A percentile compares a stretch with the other conserved stretches of the same genome.
Conservation (phyloP, 2,113 vertebrate species). For the Blennius ocellaris region DNA sequence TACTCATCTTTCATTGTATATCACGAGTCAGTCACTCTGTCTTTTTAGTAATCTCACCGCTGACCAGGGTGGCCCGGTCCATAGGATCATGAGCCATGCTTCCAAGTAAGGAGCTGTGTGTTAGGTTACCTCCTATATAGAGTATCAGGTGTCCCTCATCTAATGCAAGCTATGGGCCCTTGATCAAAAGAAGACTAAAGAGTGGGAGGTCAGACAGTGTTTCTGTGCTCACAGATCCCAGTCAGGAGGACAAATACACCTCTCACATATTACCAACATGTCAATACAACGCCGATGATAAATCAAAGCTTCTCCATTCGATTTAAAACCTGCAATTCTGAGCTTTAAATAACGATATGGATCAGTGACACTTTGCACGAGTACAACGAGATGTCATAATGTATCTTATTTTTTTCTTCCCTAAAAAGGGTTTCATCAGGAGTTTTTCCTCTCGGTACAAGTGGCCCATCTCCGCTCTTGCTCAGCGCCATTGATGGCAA, state of each 20-base stretch:
- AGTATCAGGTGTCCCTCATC: constrained; percentile 79
- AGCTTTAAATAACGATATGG: background rate
- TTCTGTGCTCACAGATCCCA: constrained; percentile 36
- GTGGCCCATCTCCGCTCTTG: constrained; percentile 68
- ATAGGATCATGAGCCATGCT: constrained; percentile 60
- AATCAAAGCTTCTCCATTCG: constrained; percentile 25
- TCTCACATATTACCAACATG: constrained; percentile 37
- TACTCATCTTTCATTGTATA: constrained; percentile 32
- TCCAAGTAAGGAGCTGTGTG: constrained; percentile 70
- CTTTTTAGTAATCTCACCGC: constrained; percentile 62
- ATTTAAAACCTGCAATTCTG: constrained; percentile 23
- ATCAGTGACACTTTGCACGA: background rate
- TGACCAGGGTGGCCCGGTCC: constrained; percentile 74
- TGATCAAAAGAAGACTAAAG: constrained; percentile 80
- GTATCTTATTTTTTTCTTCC: constrained; percentile 29
- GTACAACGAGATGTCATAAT: constrained; percentile 21
- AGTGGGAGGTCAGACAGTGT: constrained; percentile 46
- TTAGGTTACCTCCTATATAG: constrained; percentile 79
- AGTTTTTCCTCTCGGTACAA: constrained; percentile 39
- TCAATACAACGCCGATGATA: constrained; percentile 11
- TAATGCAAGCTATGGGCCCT: constrained; percentile 78
- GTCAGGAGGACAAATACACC: constrained; percentile 50
- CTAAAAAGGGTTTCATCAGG: constrained; percentile 8
- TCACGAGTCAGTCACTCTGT: constrained; percentile 63
- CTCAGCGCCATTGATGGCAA: constrained; percentile 72